Percentiles rank a stretch among this genome's conserved stretches.
These are phyloP conservation scores for Ornithoptera alexandrae DNA, from an alignment of 2,888 invertebrate genomes.

Conservation along the genomic window DNA sequence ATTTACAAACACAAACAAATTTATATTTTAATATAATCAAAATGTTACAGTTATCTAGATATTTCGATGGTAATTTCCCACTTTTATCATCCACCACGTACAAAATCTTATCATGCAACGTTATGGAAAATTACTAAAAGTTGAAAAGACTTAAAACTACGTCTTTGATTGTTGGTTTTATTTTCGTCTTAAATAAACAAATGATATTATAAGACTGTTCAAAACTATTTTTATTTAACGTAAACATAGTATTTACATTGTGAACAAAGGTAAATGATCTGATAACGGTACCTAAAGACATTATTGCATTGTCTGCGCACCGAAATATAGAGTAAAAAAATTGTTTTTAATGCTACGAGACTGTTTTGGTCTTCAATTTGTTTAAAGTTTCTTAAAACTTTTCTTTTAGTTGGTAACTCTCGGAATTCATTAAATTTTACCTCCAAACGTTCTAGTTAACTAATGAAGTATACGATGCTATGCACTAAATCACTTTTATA, in stretches of 20 bases:
- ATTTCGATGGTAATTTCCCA: background rate
- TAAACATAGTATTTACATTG: slow-evolving; percentile 11
- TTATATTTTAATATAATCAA: no score
- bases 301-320: background rate
- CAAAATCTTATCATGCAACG: background rate
- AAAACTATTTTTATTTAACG: slow-evolving; percentile 17
- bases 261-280: slow-evolving; percentile 14
- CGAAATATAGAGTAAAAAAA: no score
- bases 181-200: slow-evolving; percentile 5
- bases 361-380: no score
- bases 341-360: no score
- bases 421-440: no score
- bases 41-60: no score
- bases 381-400: no score
- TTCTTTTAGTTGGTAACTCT: no score
- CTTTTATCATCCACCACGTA: background rate
- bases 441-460: no score
- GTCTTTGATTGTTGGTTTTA: background rate
- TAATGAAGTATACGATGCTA: no score
- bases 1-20: background rate
- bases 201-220: background rate
- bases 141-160: background rate
- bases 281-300: slow-evolving; percentile 4
- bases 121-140: background rate
- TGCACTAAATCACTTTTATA: no score